Percentiles rank a stretch among this genome's conserved stretches.
Conservation (phyloP, 2,797 vertebrate species). For the Enteromius fasciolatus region DNA sequence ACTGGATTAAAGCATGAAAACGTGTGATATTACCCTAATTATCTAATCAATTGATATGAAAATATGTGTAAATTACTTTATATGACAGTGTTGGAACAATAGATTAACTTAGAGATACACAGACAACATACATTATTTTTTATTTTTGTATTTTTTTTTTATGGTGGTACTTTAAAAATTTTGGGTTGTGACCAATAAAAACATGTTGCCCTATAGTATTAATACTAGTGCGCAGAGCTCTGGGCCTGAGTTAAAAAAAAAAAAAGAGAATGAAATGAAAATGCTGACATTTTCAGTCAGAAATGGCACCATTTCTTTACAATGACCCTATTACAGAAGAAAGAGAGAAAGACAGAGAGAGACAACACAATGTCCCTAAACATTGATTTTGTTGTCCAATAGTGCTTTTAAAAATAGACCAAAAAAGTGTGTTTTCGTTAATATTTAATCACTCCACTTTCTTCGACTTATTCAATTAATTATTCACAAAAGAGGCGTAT, state of each 20-base stretch:
- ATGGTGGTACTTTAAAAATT: background rate
- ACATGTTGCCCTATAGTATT: background rate
- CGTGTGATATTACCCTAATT: background rate
- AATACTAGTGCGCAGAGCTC: background rate
- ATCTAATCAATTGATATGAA: background rate
- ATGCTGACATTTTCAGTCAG: background rate
- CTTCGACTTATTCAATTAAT: conserved; percentile 65
- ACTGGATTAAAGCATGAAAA: background rate
- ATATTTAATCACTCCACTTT: conserved; percentile 71
- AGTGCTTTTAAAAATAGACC: conserved; percentile 38
- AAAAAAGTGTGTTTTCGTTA: conserved; percentile 59
- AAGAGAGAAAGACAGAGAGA: background rate
- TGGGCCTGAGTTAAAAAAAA: background rate
- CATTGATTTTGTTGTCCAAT: background rate
- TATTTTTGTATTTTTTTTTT: no score
- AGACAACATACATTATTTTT: background rate
- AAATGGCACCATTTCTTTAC: background rate
- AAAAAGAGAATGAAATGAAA: background rate
- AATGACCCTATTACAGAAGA: background rate
- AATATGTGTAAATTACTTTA: no score
- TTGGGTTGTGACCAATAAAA: background rate
- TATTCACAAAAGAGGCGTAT: conserved; percentile 66
- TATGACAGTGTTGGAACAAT: background rate
- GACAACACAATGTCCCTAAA: background rate
- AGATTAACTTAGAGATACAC: background rate